A percentile compares a stretch with the other conserved stretches of the same genome.
Evolutionary conservation across 2,113 vertebrate genomes (phyloP).

Genomic region (Salvator merianae): DNA sequence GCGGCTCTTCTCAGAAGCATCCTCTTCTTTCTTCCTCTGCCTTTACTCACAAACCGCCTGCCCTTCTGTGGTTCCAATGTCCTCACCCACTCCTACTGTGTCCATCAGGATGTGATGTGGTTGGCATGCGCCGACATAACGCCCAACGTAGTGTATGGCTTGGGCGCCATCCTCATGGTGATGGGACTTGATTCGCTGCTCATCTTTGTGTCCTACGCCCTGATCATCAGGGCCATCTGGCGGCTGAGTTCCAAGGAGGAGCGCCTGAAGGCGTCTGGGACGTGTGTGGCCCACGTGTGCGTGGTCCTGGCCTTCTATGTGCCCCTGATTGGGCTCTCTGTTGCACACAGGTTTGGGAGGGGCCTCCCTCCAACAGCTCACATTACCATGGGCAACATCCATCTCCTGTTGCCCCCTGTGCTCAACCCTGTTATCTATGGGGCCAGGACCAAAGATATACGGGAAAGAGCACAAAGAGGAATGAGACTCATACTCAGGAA

Average conservation of each 20-base stretch:
- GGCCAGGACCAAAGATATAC: slow-evolving; percentile 68
- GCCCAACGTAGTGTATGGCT: slow-evolving; percentile 65
- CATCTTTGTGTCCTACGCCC: slow-evolving; percentile 69
- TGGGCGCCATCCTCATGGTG: slow-evolving; percentile 70
- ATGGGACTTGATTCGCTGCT: slow-evolving; percentile 65
- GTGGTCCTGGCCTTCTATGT: slow-evolving; percentile 73
- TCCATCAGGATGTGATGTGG: slow-evolving; percentile 78
- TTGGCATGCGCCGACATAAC: slow-evolving; percentile 64
- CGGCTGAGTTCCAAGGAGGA: slow-evolving; percentile 52
- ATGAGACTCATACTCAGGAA: neutral
- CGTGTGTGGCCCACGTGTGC: slow-evolving; percentile 72
- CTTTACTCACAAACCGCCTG: slow-evolving; percentile 49
- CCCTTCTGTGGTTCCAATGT: slow-evolving; percentile 36
- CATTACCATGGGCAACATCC: slow-evolving; percentile 60
- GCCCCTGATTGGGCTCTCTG: slow-evolving; percentile 66
- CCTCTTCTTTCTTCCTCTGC: slow-evolving; percentile 61
- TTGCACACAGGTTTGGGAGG: slow-evolving; percentile 66
- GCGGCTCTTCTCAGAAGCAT: slow-evolving; percentile 45
- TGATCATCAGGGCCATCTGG: slow-evolving; percentile 68
- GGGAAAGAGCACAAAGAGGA: neutral
- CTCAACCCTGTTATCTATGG: slow-evolving; percentile 71
- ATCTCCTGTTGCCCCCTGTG: slow-evolving; percentile 64
- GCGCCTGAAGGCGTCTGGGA: slow-evolving; percentile 69
- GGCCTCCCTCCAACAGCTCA: slow-evolving; percentile 51
- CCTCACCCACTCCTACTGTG: slow-evolving; percentile 72